Evolutionary conservation across 2,888 invertebrate genomes (phyloP), one percentile per base, ranked within the genome.

Genomic region (Caenorhabditis japonica): DNA sequence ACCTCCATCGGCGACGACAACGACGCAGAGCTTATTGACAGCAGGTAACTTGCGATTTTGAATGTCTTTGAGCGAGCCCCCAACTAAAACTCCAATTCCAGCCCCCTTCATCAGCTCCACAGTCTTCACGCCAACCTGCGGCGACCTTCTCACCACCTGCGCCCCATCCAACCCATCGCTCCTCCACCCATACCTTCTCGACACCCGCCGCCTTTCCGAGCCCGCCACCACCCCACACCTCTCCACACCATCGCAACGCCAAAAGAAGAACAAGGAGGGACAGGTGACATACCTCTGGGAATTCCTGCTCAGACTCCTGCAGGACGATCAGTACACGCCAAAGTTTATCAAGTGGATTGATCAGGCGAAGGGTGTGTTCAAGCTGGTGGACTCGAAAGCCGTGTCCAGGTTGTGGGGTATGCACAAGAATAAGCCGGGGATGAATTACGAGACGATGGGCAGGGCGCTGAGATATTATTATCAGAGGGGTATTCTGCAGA

Each of bases 391-490:
- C 90, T 97, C 97, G 58, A 99, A 99, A 90, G 97, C 97, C 36
- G 99, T 99, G 60, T 97, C 97, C 53, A 92, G 94, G 83, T 92
- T 99, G 44, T 99, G 99, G 99, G 99, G 99, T 55, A 91, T 95
- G 89, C 97, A 99, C 91, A 99, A 99, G 91, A 99, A 99, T 91
- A 99, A 99, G 90, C 99, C 99, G 2, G 97, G 97, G 90, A 99
- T 99, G 99, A 99, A 99, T 91, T 99, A 99, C 90, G 99, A 99
- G 91, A 99, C 99, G 68, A 99, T 99, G 99, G 99, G 99, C 34
- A 91, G 99, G 76, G 97, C 99, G 72, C 91, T 99, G 83, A 91
- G 91, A 90, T 99, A 99, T 90, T 99, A 99, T 90, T 99, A 99
- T 90, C 97, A 97, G 90, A 92, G 97, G 81, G 97, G 97, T 82